Evolutionary conservation across 2,797 vertebrate genomes (phyloP), one percentile per base, ranked within the genome.

Genomic region (Platalea minor): DNA sequence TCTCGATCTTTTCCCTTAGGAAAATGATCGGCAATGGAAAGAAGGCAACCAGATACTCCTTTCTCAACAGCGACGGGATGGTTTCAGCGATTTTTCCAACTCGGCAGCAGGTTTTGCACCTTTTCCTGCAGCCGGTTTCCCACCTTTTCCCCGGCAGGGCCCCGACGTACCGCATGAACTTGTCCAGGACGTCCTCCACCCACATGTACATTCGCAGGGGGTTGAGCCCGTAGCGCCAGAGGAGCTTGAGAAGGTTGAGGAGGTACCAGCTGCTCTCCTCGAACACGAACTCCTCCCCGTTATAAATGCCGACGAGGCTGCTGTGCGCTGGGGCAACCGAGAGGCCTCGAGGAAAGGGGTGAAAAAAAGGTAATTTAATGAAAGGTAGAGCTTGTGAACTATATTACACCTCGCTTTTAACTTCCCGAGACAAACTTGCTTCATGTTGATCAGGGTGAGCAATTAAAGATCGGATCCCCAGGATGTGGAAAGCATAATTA

Each of bases 261-360:
- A 99, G 92, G 77, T 98, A 99, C 99, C 99, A 99, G 95, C 98
- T 97, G 48, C 99, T 99, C 97, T 99, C 99, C 96, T 99, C 98
- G 57, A 99, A 99, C 17, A 97, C 98, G 14, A 99, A 97, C 91
- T 98, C 98, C 41, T 99, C 98, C 50, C 99, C 99, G 2, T 99
- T 98, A 78, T 99, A 99, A 84, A 99, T 97, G 0, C 98, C 99
- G 31, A 98, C 45, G 33, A 98, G 98, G 46, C 97, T 94, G 23
- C 95, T 60, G 5, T 96, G 94, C 1, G 68, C 77, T 7, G 96
- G 63, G 41, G 96, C 48, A 0, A 50, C 77, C 3, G 98, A 94
- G 41, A 99, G 98, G 59, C 97, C 98, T 98, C 46, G 5, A 46
- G 76, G 18, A n/a, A 63, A 25, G 8, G 35, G 18, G 33, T 3